phyloP scores from a whole-genome alignment of 2,113 vertebrate species.

The Odobenus rosmarus region DNA sequence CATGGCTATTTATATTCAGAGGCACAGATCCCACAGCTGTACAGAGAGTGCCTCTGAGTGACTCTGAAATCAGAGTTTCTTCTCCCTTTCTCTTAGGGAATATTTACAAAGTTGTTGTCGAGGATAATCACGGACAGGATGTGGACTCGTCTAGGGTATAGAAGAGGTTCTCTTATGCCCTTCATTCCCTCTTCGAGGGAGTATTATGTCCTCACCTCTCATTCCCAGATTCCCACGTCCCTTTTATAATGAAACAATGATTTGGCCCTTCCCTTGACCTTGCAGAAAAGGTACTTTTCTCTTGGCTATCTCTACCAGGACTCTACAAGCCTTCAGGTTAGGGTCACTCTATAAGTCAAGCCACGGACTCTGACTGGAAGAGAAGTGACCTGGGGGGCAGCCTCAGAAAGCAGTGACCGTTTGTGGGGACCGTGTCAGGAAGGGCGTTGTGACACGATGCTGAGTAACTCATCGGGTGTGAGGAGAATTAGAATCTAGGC shows the following conservation, averaged over 20 bases:
- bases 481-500: neutral
- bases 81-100: neutral
- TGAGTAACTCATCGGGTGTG: neutral
- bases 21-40: constrained; percentile 65
- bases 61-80: constrained; percentile 61
- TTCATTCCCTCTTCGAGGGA: neutral
- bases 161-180: neutral
- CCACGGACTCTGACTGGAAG: neutral
- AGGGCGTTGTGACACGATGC: neutral
- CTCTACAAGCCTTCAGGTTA: neutral
- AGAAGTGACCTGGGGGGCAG: neutral
- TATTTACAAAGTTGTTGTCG: constrained; percentile 26
- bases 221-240: neutral
- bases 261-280: neutral
- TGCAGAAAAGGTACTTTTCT: neutral
- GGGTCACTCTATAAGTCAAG: neutral
- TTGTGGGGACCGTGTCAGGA: neutral
- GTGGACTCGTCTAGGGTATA: neutral
- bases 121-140: neutral
- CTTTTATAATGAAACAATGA: neutral
- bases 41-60: constrained; percentile 37
- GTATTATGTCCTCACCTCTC: neutral
- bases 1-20: constrained; percentile 62
- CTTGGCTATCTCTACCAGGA: neutral
- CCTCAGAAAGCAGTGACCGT: neutral